Evolutionary conservation across 92 coral and sea anemone species (phyloP), one percentile per base, ranked within the genome.

Genomic region (Ricordea florida): DNA sequence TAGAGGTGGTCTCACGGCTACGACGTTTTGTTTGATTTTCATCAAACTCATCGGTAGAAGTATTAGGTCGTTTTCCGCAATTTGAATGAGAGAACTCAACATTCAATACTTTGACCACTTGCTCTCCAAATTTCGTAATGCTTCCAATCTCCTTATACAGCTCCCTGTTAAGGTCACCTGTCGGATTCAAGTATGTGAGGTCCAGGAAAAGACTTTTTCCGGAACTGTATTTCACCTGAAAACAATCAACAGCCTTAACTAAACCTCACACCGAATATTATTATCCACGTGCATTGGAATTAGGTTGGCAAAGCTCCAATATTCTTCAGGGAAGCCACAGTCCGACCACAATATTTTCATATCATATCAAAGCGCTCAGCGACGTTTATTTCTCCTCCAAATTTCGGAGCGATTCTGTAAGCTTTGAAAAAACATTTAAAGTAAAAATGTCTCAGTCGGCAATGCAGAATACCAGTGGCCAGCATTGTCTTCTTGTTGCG

Each of bases 131-230:
- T 51, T 37, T 62, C 2, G 70, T 35, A 29, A 62, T 44, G 17
- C 40, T 29, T n/a, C 33, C 52, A 37, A 62, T 62, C 32, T 62
- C 70, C 52, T 20, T 20, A 62, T 20, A 37, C 53, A 62, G 52
- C 70, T 16, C 32, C 32, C 70, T 62, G 18, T 61, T 61, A 61
- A 61, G 69, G 49, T 61, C 46, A 42, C 36, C 69, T 61, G 69
- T 42, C 18, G 69, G 46, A 61, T 33, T 37, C 28, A 61, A 20
- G 30, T 15, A 36, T 9, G 43, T 37, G 28, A 34, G 69, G 50
- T 61, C 69, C 25, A 61, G 50, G 28, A 61, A 48, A 61, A 61
- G 69, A 35, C 69, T 61, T 61, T 35, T 61, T 35, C 43, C 50
- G 28, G 69, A 61, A 61, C 27, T 15, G 30, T 34, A 61, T 61